Conservation (phyloP, 2,888 invertebrate species). For the Hemaris fuciformis region DNA sequence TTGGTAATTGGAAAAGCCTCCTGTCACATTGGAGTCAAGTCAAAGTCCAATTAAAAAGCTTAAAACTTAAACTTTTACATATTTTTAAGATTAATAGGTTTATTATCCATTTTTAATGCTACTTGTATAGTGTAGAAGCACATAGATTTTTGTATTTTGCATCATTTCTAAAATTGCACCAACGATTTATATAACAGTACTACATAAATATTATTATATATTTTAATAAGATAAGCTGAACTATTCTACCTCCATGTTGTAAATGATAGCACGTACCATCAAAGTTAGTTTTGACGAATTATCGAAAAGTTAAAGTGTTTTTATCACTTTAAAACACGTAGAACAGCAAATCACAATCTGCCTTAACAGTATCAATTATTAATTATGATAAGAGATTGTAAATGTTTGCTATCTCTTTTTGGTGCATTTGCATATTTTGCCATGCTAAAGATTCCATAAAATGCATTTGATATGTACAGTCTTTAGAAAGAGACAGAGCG, state of each 20-base stretch:
- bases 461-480: constrained; percentile 1
- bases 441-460: not conserved
- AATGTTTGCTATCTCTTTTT: not conserved
- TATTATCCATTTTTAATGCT: not conserved
- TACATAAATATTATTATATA: not conserved
- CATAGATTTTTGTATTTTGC: not conserved
- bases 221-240: not conserved
- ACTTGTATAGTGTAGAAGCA: not conserved
- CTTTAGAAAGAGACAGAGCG: too few species aligned
- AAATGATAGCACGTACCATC: not conserved
- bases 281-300: not conserved
- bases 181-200: not conserved
- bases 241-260: constrained; percentile 2
- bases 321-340: too few species aligned
- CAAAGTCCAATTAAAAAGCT: not conserved
- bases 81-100: not conserved
- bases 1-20: not conserved
- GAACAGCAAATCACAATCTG: too few species aligned
- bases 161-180: not conserved
- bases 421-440: not conserved
- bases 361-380: constrained; percentile 3
- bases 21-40: not conserved
- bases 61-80: not conserved
- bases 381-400: not conserved
- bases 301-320: not conserved